Percentiles rank a stretch among this genome's conserved stretches.
Evolutionary conservation across 1,140 invertebrate genomes (phyloP).

Genomic region (Eumaeus atala): DNA sequence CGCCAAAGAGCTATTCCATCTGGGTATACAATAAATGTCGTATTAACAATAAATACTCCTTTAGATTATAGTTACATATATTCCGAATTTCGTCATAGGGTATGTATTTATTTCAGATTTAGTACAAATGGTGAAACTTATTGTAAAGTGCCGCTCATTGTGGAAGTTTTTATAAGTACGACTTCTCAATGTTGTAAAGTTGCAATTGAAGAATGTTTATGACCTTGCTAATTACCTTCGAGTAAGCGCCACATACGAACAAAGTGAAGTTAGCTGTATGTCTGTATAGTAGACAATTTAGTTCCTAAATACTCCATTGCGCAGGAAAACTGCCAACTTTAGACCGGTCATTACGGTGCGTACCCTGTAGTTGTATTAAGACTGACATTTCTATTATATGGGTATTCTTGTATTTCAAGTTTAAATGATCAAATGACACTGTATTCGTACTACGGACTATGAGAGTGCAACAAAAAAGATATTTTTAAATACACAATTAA

Average conservation of each 20-base stretch:
- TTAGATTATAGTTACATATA: constrained; percentile 28
- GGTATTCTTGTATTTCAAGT: neutral
- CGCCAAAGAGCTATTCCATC: constrained; percentile 31
- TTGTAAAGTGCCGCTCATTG: constrained; percentile 19
- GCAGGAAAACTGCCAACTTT: no score
- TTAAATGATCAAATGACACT: neutral
- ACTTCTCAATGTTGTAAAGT: neutral
- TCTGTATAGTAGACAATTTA: no score
- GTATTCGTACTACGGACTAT: neutral
- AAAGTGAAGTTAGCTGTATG: neutral
- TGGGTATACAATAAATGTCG: constrained; percentile 14
- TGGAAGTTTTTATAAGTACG: constrained; percentile 11
- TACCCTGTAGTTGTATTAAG: constrained; percentile 1
- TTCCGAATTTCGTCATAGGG: constrained; percentile 17
- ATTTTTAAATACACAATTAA: constrained; percentile 5
- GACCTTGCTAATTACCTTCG: neutral
- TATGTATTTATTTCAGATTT: constrained; percentile 28
- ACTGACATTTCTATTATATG: constrained; percentile 1
- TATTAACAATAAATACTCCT: constrained; percentile 37
- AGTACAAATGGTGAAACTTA: constrained; percentile 29
- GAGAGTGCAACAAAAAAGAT: neutral
- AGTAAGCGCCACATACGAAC: neutral
- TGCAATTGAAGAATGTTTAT: no score
- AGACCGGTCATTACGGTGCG: no score
- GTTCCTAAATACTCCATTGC: no score